These are phyloP conservation scores for Leucophora obtusa DNA, from an alignment of 2,888 invertebrate species.

Conservation along the genomic window DNA sequence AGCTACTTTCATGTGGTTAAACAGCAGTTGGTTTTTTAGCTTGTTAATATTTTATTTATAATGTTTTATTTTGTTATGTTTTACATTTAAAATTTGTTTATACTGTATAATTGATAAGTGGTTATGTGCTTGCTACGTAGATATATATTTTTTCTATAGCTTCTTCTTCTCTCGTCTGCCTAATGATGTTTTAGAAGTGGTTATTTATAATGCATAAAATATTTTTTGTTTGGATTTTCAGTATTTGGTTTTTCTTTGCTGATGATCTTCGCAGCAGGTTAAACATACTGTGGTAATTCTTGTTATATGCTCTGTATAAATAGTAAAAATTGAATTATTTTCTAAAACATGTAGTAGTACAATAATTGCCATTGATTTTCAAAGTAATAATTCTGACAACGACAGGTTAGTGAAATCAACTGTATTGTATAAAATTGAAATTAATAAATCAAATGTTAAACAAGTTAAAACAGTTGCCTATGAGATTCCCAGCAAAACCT, in stretches of 20 bases:
- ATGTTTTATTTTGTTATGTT: neutral
- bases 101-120: neutral
- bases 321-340: too few species aligned
- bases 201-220: neutral
- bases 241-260: neutral
- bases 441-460: too few species aligned
- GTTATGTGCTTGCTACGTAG: neutral
- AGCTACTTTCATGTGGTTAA: slow-evolving; percentile 5
- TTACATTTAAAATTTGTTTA: neutral
- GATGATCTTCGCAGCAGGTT: neutral
- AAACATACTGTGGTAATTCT: neutral
- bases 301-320: neutral
- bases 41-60: neutral
- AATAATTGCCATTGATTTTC: too few species aligned
- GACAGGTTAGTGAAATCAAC: too few species aligned
- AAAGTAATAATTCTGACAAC: too few species aligned
- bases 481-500: too few species aligned
- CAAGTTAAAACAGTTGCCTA: too few species aligned
- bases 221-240: neutral
- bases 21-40: neutral
- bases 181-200: neutral
- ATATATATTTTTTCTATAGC: neutral
- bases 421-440: too few species aligned
- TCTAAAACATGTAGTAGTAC: too few species aligned
- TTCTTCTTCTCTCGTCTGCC: neutral